Base-by-base conservation (phyloP, 2,888 invertebrate genomes). In the Brenthis ino region DNA sequence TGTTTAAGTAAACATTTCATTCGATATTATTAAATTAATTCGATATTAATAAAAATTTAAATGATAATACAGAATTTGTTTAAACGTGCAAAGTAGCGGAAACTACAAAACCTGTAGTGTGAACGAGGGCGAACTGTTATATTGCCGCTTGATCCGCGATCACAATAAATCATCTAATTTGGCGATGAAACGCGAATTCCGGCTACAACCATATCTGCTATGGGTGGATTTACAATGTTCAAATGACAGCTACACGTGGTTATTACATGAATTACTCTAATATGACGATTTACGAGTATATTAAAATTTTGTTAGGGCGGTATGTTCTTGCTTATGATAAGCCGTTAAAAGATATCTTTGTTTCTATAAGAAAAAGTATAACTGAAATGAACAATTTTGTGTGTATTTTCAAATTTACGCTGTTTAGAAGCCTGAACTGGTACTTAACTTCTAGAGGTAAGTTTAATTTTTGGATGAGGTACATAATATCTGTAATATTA, bases 91-190 rank as follows among this genome's bases (percentile, higher is more conserved):
- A 43, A 43, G 37, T 8, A 43, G 37, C 37, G 37, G 37, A 11
- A 50, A 12, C 60, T 12, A 16, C 54, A 64, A 65, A 64, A 3
- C 63, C n/a, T 53, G 63, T 50, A 33, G 68, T 73, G 74, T 73
- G 70, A 1, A 53, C 28, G 6, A 12, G 64, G 51, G 50, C 54
- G 24, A 58, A 69, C 60, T 57, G 72, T 75, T 75, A 79, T 81
- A 79, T 81, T 80, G 75, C 77, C 71, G 79, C 78, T 76, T 82
- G 83, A 88, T 88, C 85, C 82, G 76, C 79, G 80, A 86, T 86
- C 86, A 89, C 86, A 91, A 91, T 92, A 91, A 92, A 92, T 92
- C 91, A 91, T 87, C 80, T 90, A 89, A 91, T 91, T 91, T 89
- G 84, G 88, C 86, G 87, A 84, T 85, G 83, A 84, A 85, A 85